Base-by-base conservation (phyloP, 2,797 vertebrate species). In the Strix occidentalis region DNA sequence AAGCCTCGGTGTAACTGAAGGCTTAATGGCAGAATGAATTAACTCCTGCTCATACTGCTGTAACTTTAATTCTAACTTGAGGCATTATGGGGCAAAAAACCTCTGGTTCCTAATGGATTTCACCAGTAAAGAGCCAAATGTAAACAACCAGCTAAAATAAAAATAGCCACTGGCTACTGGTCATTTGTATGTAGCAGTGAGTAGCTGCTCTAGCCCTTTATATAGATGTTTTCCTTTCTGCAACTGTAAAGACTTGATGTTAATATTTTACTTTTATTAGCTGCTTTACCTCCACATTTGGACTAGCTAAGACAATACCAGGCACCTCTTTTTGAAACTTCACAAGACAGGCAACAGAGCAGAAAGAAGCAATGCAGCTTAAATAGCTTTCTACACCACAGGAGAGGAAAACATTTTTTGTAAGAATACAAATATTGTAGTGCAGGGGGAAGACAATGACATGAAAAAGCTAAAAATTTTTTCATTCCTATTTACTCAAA, bases 11-110 rank as follows among this genome's bases (percentile, higher is more conserved):
- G 90, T 97, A 95, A 97, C 94, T 96, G 88, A 95, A 95, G 96
- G 93, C 96, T 97, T 95, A 89, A 96, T 78, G 95, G 81, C 78
- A 95, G 95, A 97, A 95, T 96, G 84, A 98, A 98, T 97, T 97
- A 97, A 96, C 95, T 97, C 92, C 94, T 94, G 83, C 84, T 93
- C 91, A 70, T 80, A 70, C 58, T 87, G 95, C 84, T 97, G 76
- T 93, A 97, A 96, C 93, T 95, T 96, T 63, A 97, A 96, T 98
- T 97, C 89, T 96, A 85, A 89, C 96, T 97, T 29, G 77, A 97
- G 96, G 96, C 91, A 18, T 46, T 77, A 87, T n/a, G n/a, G 60
- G 60, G 83, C 10, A 80, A 79, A 79, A 94, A 95, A 35, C 28
- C 84, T 84, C 29, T 2, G 5, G 15, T 60, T 93, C 81, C 61